These are phyloP conservation scores for Stramonita haemastoma DNA, from an alignment of 2,888 invertebrate genomes.

Conservation along the genomic window DNA sequence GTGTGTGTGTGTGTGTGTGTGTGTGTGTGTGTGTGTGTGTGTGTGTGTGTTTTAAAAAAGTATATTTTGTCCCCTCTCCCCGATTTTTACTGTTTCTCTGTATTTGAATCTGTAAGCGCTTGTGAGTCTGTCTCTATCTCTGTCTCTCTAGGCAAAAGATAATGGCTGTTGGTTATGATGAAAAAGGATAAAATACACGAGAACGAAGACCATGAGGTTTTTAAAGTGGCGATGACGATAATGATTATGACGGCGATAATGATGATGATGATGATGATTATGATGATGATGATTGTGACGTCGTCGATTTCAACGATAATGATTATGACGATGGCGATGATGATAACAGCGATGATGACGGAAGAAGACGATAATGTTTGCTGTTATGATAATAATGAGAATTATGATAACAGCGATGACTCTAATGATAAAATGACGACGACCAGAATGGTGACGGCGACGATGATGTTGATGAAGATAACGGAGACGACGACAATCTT, in stretches of 20 bases:
- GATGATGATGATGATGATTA: too few species aligned
- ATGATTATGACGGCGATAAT: background rate
- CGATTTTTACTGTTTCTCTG: too few species aligned
- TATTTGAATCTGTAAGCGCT: too few species aligned
- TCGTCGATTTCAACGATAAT: background rate
- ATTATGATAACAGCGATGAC: background rate
- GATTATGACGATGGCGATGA: background rate
- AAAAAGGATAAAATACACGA: too few species aligned
- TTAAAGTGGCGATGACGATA: background rate
- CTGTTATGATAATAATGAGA: background rate
- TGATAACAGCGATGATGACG: background rate
- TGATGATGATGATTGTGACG: background rate
- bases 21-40: slow-evolving; percentile 19
- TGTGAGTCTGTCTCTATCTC: background rate
- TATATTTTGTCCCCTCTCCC: too few species aligned
- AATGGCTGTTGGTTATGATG: too few species aligned
- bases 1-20: background rate
- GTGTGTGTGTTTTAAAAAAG: background rate
- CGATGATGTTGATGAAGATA: background rate
- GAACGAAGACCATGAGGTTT: too few species aligned
- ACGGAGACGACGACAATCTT: background rate
- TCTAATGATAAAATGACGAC: background rate
- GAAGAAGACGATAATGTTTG: background rate
- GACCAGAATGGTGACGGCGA: background rate
- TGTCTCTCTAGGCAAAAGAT: too few species aligned